A percentile compares a stretch with the other conserved stretches of the same genome.
These are phyloP conservation scores for Oeneis ivallda DNA, from an alignment of 2,888 invertebrate genomes.

Conservation along the genomic window DNA sequence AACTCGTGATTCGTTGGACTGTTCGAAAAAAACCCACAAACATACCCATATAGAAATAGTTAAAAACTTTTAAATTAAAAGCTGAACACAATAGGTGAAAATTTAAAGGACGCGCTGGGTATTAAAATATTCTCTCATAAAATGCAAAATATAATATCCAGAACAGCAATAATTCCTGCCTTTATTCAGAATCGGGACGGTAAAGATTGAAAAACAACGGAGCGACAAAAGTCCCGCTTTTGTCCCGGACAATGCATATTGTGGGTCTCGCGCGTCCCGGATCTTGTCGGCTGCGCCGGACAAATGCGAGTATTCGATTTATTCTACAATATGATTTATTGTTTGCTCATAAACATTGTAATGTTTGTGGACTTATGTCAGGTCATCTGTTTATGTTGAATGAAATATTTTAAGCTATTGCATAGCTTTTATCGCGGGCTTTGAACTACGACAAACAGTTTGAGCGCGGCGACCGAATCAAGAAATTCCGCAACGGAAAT, in stretches of 20 bases:
- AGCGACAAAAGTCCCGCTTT: slow-evolving; percentile 50
- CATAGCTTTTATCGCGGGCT: too few species aligned
- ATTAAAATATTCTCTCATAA: slow-evolving; percentile 30
- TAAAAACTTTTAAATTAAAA: slow-evolving; percentile 26
- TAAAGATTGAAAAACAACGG: slow-evolving; percentile 57
- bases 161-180: slow-evolving; percentile 37
- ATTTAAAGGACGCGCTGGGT: slow-evolving; percentile 19
- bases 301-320: slow-evolving; percentile 20
- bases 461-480: too few species aligned
- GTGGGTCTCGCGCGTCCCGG: slow-evolving; percentile 4
- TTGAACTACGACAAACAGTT: too few species aligned
- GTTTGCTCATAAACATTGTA: neutral
- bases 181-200: slow-evolving; percentile 38
- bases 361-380: neutral
- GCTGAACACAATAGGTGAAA: slow-evolving; percentile 19
- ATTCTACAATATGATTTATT: slow-evolving; percentile 18
- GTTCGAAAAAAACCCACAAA: neutral
- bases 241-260: slow-evolving; percentile 63
- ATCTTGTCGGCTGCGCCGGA: slow-evolving; percentile 15
- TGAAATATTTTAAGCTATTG: too few species aligned
- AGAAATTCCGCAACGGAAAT: too few species aligned
- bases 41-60: neutral
- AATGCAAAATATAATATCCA: slow-evolving; percentile 40
- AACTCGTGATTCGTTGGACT: too few species aligned
- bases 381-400: too few species aligned